Evolutionary conservation across 2,888 invertebrate genomes (phyloP).

Genomic region (Ectemnius continuus): DNA sequence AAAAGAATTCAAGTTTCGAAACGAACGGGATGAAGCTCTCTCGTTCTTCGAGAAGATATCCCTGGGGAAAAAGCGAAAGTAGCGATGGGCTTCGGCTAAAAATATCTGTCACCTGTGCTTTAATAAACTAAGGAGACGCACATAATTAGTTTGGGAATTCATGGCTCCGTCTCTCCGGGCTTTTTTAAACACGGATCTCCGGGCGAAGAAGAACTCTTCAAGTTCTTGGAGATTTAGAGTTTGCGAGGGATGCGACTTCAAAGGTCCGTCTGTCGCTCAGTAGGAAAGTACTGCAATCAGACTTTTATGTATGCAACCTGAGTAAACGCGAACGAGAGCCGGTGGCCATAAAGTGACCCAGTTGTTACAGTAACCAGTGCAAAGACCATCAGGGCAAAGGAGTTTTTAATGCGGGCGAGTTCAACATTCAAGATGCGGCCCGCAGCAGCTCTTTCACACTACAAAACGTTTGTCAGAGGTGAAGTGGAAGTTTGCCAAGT

Average conservation of each 20-base stretch:
- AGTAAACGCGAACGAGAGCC: too few relatives aligned
- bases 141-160: background rate
- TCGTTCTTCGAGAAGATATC: background rate
- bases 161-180: background rate
- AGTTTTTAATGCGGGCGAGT: background rate
- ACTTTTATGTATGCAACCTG: too few relatives aligned
- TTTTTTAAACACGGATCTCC: background rate
- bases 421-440: background rate
- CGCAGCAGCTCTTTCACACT: background rate
- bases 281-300: too few relatives aligned
- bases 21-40: too few relatives aligned
- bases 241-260: too few relatives aligned
- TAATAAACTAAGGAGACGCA: conserved; percentile 7
- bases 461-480: background rate
- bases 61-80: background rate
- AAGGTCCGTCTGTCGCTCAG: too few relatives aligned
- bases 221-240: too few relatives aligned
- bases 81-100: background rate
- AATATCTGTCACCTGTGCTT: conserved; percentile 5
- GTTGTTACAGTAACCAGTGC: too few relatives aligned
- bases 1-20: too few relatives aligned
- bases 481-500: conserved; percentile 20
- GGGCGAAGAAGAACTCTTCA: too few relatives aligned
- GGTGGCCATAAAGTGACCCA: too few relatives aligned
- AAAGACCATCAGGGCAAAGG: background rate